Evolutionary conservation across 2,888 invertebrate species (phyloP).

Genomic region (Caradrina kadenii): DNA sequence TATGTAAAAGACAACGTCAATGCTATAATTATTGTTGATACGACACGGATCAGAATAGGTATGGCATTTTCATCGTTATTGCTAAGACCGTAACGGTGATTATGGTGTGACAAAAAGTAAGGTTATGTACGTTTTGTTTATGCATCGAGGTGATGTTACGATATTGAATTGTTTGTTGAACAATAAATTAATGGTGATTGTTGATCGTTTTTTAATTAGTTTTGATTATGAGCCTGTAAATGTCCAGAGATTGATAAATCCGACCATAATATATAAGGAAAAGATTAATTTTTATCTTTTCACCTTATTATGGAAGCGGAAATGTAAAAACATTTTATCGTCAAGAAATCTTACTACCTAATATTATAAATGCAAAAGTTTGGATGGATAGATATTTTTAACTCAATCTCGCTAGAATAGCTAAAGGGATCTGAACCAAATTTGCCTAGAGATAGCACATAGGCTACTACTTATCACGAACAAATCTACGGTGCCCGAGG

Average conservation of each 20-base stretch:
- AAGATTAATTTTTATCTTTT: too few relatives aligned
- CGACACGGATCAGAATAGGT: background rate
- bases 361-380: too few relatives aligned
- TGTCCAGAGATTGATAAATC: background rate
- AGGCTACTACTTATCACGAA: too few relatives aligned
- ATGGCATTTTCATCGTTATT: conserved; percentile 22
- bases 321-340: too few relatives aligned
- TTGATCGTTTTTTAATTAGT: conserved; percentile 22
- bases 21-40: background rate
- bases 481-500: too few relatives aligned
- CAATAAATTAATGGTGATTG: conserved; percentile 19
- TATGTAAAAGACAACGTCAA: background rate
- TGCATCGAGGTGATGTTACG: conserved; percentile 19
- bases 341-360: too few relatives aligned
- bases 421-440: too few relatives aligned
- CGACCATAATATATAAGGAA: too few relatives aligned
- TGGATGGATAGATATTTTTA: too few relatives aligned
- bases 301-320: too few relatives aligned
- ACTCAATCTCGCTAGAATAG: too few relatives aligned
- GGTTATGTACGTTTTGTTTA: conserved; percentile 33
- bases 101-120: conserved; percentile 7
- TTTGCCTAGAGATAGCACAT: too few relatives aligned
- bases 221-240: background rate
- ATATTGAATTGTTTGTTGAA: conserved; percentile 42
- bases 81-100: accelerated